A percentile compares a stretch with the other conserved stretches of the same genome.
phyloP scores from a whole-genome alignment of 2,888 invertebrate species.

The Diaprepes abbreviatus region DNA sequence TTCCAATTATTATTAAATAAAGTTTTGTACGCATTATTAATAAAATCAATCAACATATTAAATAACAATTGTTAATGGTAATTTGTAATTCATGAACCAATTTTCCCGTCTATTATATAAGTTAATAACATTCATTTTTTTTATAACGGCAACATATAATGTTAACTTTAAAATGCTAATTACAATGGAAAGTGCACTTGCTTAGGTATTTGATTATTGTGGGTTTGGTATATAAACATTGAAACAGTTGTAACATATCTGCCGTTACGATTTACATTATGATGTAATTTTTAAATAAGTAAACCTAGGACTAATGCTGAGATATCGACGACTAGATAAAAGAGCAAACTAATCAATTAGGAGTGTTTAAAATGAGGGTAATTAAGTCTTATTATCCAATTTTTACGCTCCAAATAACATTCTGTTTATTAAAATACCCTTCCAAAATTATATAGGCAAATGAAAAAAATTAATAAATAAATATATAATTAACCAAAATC shows the following conservation, averaged over 20 bases:
- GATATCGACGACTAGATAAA: not conserved
- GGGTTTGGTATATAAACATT: constrained; percentile 38
- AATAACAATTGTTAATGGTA: constrained; percentile 26
- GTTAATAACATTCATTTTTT: constrained; percentile 24
- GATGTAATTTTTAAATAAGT: constrained; percentile 7
- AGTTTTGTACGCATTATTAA: not conserved
- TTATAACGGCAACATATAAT: constrained; percentile 35
- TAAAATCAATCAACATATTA: constrained; percentile 22
- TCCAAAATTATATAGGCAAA: too few relatives aligned
- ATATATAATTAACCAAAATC: too few relatives aligned
- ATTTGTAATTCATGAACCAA: constrained; percentile 36
- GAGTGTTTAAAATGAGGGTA: not conserved
- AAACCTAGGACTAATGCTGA: not conserved
- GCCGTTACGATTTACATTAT: constrained; percentile 3
- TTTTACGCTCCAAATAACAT: too few relatives aligned
- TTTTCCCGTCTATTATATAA: constrained; percentile 31
- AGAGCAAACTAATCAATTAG: not conserved
- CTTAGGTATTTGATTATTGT: constrained; percentile 44
- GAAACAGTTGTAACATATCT: constrained; percentile 16
- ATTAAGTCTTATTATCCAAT: too few relatives aligned
- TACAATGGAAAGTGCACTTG: constrained; percentile 48
- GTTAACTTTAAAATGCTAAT: constrained; percentile 45
- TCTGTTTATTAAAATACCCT: too few relatives aligned
- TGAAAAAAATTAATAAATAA: too few relatives aligned
- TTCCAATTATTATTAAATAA: constrained; percentile 10